These are phyloP conservation scores for Ormyrus labotus DNA, from an alignment of 2,888 invertebrate genomes.

Conservation along the genomic window DNA sequence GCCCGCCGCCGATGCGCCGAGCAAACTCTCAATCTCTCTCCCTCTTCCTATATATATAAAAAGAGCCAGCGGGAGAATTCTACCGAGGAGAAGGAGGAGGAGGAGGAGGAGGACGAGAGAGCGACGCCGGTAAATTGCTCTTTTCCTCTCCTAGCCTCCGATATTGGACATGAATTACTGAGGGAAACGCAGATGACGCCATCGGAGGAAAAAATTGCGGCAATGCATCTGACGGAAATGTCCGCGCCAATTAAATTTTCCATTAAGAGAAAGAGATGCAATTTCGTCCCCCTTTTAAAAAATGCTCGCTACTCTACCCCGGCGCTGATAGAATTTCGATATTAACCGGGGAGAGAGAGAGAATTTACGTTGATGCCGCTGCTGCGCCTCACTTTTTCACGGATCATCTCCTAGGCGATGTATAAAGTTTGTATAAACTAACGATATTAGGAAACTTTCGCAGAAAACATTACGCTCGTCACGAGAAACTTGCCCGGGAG, in stretches of 20 bases:
- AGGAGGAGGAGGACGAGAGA: conserved; percentile 10
- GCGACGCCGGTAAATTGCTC: conserved; percentile 39
- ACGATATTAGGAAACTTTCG: conserved; percentile 12
- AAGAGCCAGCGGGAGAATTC: background rate
- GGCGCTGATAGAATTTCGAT: conserved; percentile 10
- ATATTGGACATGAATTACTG: conserved; percentile 46
- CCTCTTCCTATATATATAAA: too few relatives aligned
- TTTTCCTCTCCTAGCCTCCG: conserved; percentile 16
- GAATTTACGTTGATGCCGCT: too few relatives aligned
- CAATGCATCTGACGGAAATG: conserved; percentile 30
- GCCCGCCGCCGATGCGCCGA: too few relatives aligned
- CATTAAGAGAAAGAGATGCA: conserved; percentile 17
- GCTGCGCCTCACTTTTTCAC: background rate
- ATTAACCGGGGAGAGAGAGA: too few relatives aligned
- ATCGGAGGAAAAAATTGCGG: conserved; percentile 15
- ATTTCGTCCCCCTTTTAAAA: background rate
- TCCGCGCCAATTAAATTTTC: conserved; percentile 41
- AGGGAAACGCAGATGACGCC: conserved; percentile 1
- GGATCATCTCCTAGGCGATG: background rate
- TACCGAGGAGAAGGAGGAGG: conserved; percentile 9
- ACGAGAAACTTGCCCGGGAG: conserved; percentile 10
- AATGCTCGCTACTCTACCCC: too few relatives aligned
- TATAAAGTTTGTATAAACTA: conserved; percentile 24
- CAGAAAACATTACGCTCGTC: conserved; percentile 7
- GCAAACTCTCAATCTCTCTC: background rate